Percentiles rank a stretch among this genome's conserved stretches.
These are phyloP conservation scores for Drosophila ambigua DNA, from an alignment of 1,140 invertebrate genomes.

Conservation along the genomic window DNA sequence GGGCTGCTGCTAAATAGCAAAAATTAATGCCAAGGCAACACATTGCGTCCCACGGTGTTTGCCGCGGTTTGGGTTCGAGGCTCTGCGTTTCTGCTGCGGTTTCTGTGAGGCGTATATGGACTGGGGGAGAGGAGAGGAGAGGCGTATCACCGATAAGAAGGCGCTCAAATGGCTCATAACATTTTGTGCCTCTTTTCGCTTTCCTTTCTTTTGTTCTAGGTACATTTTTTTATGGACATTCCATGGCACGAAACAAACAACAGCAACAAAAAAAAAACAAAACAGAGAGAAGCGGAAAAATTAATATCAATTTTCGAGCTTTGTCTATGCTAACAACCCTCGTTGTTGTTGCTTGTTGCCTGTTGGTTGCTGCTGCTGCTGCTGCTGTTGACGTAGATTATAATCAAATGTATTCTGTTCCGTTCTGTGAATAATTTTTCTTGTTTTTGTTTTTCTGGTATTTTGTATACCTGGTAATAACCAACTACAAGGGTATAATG, in stretches of 20 bases:
- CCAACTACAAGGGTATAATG: too few relatives aligned
- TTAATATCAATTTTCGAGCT: slow-evolving; percentile 81
- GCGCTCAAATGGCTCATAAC: slow-evolving; percentile 57
- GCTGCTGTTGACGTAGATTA: slow-evolving; percentile 63
- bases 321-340: slow-evolving; percentile 63
- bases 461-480: too few relatives aligned
- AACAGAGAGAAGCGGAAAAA: slow-evolving; percentile 47
- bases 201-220: slow-evolving; percentile 27
- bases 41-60: slow-evolving; percentile 15
- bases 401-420: slow-evolving; percentile 58
- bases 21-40: slow-evolving; percentile 57
- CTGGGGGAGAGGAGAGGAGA: too few relatives aligned
- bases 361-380: slow-evolving; percentile 11
- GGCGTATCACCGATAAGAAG: slow-evolving; percentile 42
- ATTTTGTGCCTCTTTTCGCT: slow-evolving; percentile 51
- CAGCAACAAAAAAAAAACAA: slow-evolving; percentile 28
- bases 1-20: slow-evolving; percentile 48
- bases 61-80: slow-evolving; percentile 7
- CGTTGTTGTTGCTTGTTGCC: slow-evolving; percentile 33
- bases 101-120: too few relatives aligned
- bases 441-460: slow-evolving; percentile 15
- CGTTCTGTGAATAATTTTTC: slow-evolving; percentile 36
- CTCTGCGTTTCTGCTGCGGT: too few relatives aligned
- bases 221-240: slow-evolving; percentile 68
- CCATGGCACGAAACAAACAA: slow-evolving; percentile 40